Base-by-base conservation (phyloP, 1,140 invertebrate genomes). In the Bombus impatiens region DNA sequence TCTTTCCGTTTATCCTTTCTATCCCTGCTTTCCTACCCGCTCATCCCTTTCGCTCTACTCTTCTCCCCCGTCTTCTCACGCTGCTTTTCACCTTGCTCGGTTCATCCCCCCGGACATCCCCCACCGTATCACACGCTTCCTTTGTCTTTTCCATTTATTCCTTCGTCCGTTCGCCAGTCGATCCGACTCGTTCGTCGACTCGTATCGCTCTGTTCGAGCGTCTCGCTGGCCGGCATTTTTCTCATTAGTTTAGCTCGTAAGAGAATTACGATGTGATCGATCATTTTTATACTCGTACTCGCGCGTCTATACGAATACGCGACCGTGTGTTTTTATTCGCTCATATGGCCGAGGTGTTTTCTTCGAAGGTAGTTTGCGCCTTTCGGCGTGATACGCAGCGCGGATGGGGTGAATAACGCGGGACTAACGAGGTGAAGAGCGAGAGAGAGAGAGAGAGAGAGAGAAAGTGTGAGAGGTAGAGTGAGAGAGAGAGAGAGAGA, bases 1-100 rank as follows among this genome's bases (percentile, higher is more conserved):
- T 90, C 87, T 87, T 57, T 78, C 78, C 44, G 82, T 89, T 86
- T 83, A 88, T 87, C 78, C 40, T 78, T 25, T 67, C 67, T 77
- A 40, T 74, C 77, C 72, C 75, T 62, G 71, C 82, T 80, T 82
- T 82, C 86, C 85, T 74, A 82, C 86, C 86, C 82, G 82, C 87
- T 47, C 88, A 86, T 78, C 75, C 82, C 44, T 76, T 62, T 40
- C 57, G 22, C 65, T 78, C 78, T 87, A 80, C 75, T 74, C 82
- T 74, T 67, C 65, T 67, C 37, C 47, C 37, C 67, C 35, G 57
- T 47, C 72, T 37, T 44, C 40, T 44, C 44, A 3, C 84, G 72
- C 67, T 78, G 71, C 75, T 83, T 79, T 71, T 71, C 78, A 59
- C 53, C 57, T 84, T 40, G 28, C 72, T 78, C 71, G 71, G 22